phyloP scores from a whole-genome alignment of 2,113 vertebrate genomes.

The Zootoca vivipara region DNA sequence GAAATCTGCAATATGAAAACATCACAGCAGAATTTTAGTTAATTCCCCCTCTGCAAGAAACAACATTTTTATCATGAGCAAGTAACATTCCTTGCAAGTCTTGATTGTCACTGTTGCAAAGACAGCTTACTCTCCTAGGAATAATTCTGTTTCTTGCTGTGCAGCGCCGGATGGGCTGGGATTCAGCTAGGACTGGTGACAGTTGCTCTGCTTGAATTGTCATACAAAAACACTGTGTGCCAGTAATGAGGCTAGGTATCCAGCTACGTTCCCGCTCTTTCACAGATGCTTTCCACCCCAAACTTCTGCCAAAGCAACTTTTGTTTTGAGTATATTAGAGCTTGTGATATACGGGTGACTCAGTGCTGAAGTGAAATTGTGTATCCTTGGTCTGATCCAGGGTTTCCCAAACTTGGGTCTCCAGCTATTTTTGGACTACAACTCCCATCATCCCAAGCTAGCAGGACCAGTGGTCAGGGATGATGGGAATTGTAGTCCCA shows the following conservation, averaged over 20 bases:
- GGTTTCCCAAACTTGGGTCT: too few relatives aligned
- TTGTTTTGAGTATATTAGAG: not conserved
- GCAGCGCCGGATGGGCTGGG: not conserved
- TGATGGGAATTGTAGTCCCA: too few relatives aligned
- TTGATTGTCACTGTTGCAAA: not conserved
- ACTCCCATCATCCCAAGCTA: too few relatives aligned
- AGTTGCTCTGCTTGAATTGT: not conserved
- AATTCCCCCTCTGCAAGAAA: not conserved
- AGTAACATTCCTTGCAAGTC: not conserved
- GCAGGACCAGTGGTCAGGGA: too few relatives aligned
- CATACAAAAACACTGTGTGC: not conserved
- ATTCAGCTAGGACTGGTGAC: not conserved
- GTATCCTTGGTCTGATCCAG: too few relatives aligned
- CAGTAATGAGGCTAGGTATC: not conserved
- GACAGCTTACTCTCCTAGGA: not conserved
- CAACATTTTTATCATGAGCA: not conserved
- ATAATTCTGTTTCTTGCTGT: not conserved
- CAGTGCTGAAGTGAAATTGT: too few relatives aligned
- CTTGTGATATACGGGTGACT: not conserved
- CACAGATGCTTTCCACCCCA: not conserved
- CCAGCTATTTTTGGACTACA: too few relatives aligned
- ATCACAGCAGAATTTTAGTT: not conserved
- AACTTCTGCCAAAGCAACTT: not conserved
- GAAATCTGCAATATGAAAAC: not conserved
- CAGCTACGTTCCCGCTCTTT: not conserved